A percentile compares a stretch with the other conserved stretches of the same genome.
These are phyloP conservation scores for Aphaenogaster ashmeadi DNA, from an alignment of 1,140 invertebrate species.

Conservation along the genomic window DNA sequence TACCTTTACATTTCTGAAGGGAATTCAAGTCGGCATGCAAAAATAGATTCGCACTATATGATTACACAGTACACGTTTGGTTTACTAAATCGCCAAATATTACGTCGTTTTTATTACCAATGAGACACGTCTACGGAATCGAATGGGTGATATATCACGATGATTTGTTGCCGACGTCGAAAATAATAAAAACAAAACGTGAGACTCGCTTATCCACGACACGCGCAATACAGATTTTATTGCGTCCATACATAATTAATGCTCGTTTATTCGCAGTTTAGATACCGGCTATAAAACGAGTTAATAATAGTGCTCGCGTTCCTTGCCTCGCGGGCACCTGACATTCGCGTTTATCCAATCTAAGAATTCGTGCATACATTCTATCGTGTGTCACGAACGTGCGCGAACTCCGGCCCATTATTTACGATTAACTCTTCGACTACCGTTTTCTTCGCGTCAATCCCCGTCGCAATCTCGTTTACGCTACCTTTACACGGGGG, in stretches of 20 bases:
- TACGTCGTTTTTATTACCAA: background rate
- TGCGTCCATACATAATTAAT: constrained; percentile 50
- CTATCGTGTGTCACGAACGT: constrained; percentile 64
- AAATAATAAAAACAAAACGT: constrained; percentile 33
- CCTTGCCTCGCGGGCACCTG: constrained; percentile 42
- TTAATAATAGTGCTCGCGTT: constrained; percentile 57
- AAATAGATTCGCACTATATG: background rate
- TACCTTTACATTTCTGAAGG: background rate
- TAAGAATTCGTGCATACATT: constrained; percentile 66
- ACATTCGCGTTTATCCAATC: constrained; percentile 65
- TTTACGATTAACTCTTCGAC: constrained; percentile 63
- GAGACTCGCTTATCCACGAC: constrained; percentile 20
- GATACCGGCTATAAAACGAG: constrained; percentile 53
- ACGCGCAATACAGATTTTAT: constrained; percentile 33
- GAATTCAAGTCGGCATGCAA: background rate
- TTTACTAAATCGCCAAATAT: background rate
- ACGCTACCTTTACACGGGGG: background rate
- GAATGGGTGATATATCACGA: constrained; percentile 1
- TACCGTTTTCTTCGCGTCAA: constrained; percentile 55
- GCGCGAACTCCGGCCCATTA: constrained; percentile 47
- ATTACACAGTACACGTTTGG: background rate
- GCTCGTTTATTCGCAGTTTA: constrained; percentile 63
- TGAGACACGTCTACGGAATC: background rate
- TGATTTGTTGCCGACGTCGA: background rate
- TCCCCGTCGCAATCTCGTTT: constrained; percentile 26